Base-by-base conservation (phyloP, 2,888 invertebrate species). In the Drosophila tanythrix region DNA sequence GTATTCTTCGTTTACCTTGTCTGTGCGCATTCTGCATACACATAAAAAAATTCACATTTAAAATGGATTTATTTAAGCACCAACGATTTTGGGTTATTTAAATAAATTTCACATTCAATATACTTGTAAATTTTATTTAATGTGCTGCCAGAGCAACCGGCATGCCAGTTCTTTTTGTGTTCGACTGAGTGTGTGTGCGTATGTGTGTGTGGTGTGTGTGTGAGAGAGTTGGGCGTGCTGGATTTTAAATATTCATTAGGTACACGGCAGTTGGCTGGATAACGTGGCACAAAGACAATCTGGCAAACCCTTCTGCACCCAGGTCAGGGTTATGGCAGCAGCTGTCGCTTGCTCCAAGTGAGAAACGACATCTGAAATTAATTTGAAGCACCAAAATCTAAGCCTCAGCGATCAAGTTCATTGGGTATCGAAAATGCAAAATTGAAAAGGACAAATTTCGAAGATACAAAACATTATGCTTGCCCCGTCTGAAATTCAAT, bases 171-270 rank as follows among this genome's bases (percentile, higher is more conserved):
- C 52, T 51, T 56, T 33, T 43, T 53, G n/a, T 57, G 36, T 46
- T 50, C 8, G 50, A 51, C 11, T 59, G 21, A 50, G 27, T 40
- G 36, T 27, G 33, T 66, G 53, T 65, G 59, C 70, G 7, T 38
- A 11, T 38, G n/a, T 40, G 40, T 31, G 40, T 59, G 5, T 66
- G 52, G 59, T 71, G 31, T 46, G 58, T 36, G 33, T 43, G 21
- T 60, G 56, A 66, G 70, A 53, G 29, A 62, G 58, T 65, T 73
- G 76, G 77, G 74, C 75, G 82, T 80, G 80, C 79, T 69, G 74
- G 79, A 77, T 72, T 85, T 88, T 87, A 89, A 89, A 88, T 89
- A 88, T 88, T 88, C 88, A 88, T 88, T 87, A 85, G 83, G 76
- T 58, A 70, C 59, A 62, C 59, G 73, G 70, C 72, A 82, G 74